phyloP scores from a whole-genome alignment of 1,140 invertebrate species.

The Olivierus martensii region DNA sequence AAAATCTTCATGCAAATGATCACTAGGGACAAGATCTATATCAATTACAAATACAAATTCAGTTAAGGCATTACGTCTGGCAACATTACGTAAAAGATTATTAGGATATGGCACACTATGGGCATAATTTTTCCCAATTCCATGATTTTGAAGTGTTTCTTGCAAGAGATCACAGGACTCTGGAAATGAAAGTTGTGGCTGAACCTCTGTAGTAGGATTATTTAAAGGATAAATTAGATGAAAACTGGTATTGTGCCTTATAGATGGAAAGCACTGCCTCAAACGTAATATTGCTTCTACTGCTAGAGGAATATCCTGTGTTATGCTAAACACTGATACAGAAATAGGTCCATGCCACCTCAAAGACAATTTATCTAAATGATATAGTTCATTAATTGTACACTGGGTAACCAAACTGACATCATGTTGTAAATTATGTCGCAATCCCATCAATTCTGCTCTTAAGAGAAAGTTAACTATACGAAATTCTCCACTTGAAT shows the following conservation, averaged over 20 bases:
- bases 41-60: slow-evolving; percentile 41
- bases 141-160: slow-evolving; percentile 9
- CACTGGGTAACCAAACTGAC: slow-evolving; percentile 36
- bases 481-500: slow-evolving; percentile 32
- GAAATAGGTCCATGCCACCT: slow-evolving; percentile 38
- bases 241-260: slow-evolving; percentile 34
- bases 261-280: slow-evolving; percentile 31
- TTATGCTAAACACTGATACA: slow-evolving; percentile 37
- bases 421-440: slow-evolving; percentile 20
- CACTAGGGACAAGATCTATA: slow-evolving; percentile 42
- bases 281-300: slow-evolving; percentile 32
- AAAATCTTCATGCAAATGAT: slow-evolving; percentile 32
- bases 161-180: slow-evolving; percentile 13
- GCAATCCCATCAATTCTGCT: slow-evolving; percentile 14
- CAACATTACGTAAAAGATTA: slow-evolving; percentile 44
- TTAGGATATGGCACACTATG: slow-evolving; percentile 36
- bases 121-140: slow-evolving; percentile 27
- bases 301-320: slow-evolving; percentile 28
- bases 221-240: slow-evolving; percentile 37
- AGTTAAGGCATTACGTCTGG: slow-evolving; percentile 32
- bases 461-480: slow-evolving; percentile 28
- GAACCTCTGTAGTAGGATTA: slow-evolving; percentile 9
- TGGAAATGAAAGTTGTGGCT: slow-evolving; percentile 6
- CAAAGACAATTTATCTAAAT: slow-evolving; percentile 28
- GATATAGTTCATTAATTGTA: slow-evolving; percentile 32